Conservation (phyloP, 2,888 invertebrate genomes). For the Rutpela maculata region DNA sequence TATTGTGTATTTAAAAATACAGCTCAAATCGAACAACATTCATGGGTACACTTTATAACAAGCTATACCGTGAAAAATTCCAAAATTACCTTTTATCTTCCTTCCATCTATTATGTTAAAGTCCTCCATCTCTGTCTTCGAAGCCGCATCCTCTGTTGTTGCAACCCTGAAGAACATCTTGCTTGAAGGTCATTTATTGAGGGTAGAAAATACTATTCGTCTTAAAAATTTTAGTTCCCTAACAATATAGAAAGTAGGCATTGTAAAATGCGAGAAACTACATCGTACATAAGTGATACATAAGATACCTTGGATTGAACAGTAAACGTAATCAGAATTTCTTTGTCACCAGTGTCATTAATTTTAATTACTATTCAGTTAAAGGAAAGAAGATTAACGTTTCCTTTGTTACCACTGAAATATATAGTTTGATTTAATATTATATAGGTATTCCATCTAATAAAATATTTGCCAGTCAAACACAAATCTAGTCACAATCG, state of each 20-base stretch:
- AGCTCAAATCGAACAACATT: constrained; percentile 20
- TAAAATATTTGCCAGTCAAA: too few species aligned
- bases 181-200: constrained; percentile 69
- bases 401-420: background rate
- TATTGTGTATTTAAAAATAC: constrained; percentile 18
- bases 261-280: constrained; percentile 44
- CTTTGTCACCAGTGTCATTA: background rate
- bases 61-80: constrained; percentile 67
- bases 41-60: constrained; percentile 33
- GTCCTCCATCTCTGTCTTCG: constrained; percentile 54
- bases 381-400: background rate
- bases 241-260: constrained; percentile 39
- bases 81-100: constrained; percentile 64
- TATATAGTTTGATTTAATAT: too few species aligned
- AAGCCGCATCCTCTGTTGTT: constrained; percentile 57
- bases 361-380: background rate
- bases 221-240: constrained; percentile 52
- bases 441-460: too few species aligned
- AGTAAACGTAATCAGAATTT: background rate
- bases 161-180: constrained; percentile 70
- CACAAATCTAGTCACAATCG: too few species aligned
- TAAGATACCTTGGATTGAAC: background rate
- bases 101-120: constrained; percentile 59
- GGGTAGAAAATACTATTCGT: constrained; percentile 71
- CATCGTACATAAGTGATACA: background rate